Evolutionary conservation across 2,113 vertebrate genomes (phyloP), one percentile per base, ranked within the genome.

Genomic region (Girardinichthys multiradiatus): DNA sequence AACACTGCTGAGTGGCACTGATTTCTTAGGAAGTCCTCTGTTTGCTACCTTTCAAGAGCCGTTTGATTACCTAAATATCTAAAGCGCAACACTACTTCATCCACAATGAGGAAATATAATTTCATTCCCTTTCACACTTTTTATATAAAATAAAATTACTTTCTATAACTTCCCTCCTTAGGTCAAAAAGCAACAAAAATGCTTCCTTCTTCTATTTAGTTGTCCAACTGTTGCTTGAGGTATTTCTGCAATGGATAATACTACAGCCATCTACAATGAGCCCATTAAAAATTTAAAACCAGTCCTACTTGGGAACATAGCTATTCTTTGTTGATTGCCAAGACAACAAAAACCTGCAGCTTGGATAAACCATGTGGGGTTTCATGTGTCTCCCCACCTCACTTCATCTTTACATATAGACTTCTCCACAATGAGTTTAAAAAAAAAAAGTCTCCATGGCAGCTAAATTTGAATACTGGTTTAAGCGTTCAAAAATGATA

Each of bases 391-490:
- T 64, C 27, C 27, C 54, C 21, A 5, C 7, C 12, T 68, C 1
- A 0, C 10, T 12, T 64, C 45, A 60, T 39, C 35, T 48, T 64
- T 26, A 57, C 61, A 51, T 29, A n/a, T 21, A 9, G 37, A 57
- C 61, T 7, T 75, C 51, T 65, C 6, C 37, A 65, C 48, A 54
- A 54, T 24, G 48, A 10, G 21, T n/a, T n/a, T 4, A 2, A 7
- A 2, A 51, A 51, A 8, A 8, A 3, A 13, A 28, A 13, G 67
- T 70, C 57, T 79, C 59, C 24, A 71, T 57, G 39, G 54, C 57
- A 45, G 59, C 57, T 31, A 27, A 35, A 79, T 80, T 76, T 86
- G 63, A 82, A 87, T 71, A 29, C 60, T 69, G 74, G 60, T 72
- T 62, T 58, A 42, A 26, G 31, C 19, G 77, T 74, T 78, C 37